These are phyloP conservation scores for Tychaedon coryphoeus DNA, from an alignment of 2,113 vertebrate genomes.

Conservation along the genomic window DNA sequence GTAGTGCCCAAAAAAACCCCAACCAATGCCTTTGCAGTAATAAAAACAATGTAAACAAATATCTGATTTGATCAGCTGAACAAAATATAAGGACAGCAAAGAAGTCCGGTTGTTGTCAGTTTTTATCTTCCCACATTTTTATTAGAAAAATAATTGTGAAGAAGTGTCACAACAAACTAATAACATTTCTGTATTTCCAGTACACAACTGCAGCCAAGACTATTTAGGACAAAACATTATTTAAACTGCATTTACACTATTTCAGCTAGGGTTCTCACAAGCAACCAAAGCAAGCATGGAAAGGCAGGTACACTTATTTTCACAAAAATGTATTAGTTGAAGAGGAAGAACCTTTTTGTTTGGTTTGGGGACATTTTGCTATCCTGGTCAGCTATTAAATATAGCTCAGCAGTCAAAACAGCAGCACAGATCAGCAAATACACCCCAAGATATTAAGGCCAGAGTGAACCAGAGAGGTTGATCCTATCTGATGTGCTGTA, in stretches of 20 bases:
- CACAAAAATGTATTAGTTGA: rapidly evolving
- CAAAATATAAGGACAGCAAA: neutral
- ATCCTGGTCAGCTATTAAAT: neutral
- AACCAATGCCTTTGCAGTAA: neutral
- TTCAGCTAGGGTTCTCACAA: neutral
- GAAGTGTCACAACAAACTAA: neutral
- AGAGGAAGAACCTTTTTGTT: neutral
- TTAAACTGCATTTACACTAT: neutral
- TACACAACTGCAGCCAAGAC: neutral
- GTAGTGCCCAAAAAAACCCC: neutral
- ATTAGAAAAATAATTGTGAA: neutral
- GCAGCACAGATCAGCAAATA: neutral
- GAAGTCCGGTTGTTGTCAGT: neutral
- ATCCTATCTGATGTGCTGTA: neutral
- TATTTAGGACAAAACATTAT: neutral
- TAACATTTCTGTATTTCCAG: neutral
- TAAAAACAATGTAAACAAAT: neutral
- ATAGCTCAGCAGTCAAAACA: neutral
- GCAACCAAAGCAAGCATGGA: neutral
- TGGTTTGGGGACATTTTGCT: neutral
- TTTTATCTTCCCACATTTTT: neutral
- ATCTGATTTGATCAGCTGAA: neutral
- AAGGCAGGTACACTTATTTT: neutral
- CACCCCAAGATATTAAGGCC: neutral
- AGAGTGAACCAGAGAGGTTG: neutral